Base-by-base conservation (phyloP, 2,888 invertebrate genomes). In the Entomobrya proxima region DNA sequence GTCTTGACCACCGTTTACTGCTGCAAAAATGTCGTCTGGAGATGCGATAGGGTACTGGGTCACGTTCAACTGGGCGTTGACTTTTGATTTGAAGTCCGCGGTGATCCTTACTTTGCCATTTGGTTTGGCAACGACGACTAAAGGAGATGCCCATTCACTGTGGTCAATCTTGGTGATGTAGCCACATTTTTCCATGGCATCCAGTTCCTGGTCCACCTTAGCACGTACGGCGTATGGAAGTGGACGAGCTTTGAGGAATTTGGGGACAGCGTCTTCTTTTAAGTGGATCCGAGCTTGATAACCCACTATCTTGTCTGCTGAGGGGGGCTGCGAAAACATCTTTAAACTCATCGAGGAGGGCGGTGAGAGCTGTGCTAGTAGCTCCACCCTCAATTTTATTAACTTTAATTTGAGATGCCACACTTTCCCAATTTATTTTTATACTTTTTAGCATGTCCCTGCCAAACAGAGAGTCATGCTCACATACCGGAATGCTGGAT, bases 151-250 rank as follows among this genome's bases (percentile, higher is more conserved):
- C 75, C 75, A 75, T 11, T 75, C 75, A 35, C 47, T 47, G 24
- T 75, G 75, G 2, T 75, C 52, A 0, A 75, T 35, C 21, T 30
- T 75, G 4, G 27, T 24, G 1, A 55, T 74, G 6, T 74, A 50
- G 5, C 75, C 55, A 7, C 27, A 32, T 11, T 32, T 32, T 24
- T 75, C 75, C 55, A 75, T 75, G 18, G 9, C 24, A 5, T 35
- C 35, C 0, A 75, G 18, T 24, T 75, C 75, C 5, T 64, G 35
- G 6, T 90, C 88, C 7, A 91, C 89, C 61, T 90, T 89, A 7
- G 85, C 64, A 61, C 89, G 88, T 24, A 91, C 77, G 4, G 91
- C 90, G 50, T 90, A 89, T n/a, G 91, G 91, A 4, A 91, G 47
- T 0, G 89, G 88, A 44, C 90, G 84, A n/a, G 91, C 86, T 52